phyloP scores from a whole-genome alignment of 2,113 vertebrate genomes.

The Siniperca chuatsi region DNA sequence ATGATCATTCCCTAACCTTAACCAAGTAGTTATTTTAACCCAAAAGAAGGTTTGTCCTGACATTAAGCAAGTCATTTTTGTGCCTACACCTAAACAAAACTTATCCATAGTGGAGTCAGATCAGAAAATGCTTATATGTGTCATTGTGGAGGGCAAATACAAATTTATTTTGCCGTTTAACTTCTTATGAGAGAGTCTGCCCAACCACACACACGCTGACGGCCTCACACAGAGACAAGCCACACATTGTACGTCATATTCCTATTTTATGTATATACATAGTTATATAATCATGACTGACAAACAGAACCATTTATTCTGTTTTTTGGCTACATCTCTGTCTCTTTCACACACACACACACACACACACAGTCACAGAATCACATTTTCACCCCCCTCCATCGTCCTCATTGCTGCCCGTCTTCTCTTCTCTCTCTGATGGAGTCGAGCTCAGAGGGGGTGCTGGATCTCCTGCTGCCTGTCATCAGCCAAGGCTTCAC shows the following conservation, averaged over 20 bases:
- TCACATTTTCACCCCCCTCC: slow-evolving; percentile 36
- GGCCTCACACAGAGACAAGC: not conserved
- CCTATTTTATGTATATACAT: not conserved
- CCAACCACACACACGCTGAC: not conserved
- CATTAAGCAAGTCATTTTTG: not conserved
- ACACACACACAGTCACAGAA: not conserved
- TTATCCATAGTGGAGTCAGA: not conserved
- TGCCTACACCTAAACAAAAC: not conserved
- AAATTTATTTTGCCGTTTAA: not conserved
- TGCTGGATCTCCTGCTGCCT: slow-evolving; percentile 46
- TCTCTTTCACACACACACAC: not conserved
- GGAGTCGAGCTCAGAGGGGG: slow-evolving; percentile 47
- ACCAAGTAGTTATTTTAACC: too few relatives aligned
- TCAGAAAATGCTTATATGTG: not conserved
- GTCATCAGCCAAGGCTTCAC: slow-evolving; percentile 46
- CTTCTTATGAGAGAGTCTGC: too few relatives aligned
- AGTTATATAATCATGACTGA: not conserved
- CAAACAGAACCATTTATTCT: not conserved
- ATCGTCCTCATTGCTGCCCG: slow-evolving; percentile 29
- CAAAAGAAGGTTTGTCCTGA: too few relatives aligned
- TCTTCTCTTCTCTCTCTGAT: slow-evolving; percentile 53
- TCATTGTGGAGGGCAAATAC: not conserved
- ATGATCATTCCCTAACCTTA: too few relatives aligned
- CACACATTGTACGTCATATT: too few relatives aligned
- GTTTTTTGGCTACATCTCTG: not conserved